A percentile compares a stretch with the other conserved stretches of the same genome.
These are phyloP conservation scores for Willisornis vidua DNA, from an alignment of 2,113 vertebrate genomes.

Conservation along the genomic window DNA sequence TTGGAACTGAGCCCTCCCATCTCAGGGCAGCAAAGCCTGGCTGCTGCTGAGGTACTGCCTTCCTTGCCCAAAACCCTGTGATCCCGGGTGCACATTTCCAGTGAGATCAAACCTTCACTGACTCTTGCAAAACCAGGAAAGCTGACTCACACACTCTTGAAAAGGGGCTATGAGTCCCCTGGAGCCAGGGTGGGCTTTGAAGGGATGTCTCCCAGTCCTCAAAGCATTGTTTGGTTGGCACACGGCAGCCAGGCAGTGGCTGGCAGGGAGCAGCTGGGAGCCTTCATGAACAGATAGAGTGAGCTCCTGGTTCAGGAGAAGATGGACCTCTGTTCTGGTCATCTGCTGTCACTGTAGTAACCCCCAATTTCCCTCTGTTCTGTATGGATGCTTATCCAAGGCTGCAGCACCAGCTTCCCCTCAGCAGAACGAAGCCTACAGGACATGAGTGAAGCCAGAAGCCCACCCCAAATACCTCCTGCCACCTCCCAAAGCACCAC, in stretches of 20 bases:
- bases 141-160: background rate
- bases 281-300: background rate
- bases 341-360: background rate
- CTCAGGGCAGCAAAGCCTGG: background rate
- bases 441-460: background rate
- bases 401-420: background rate
- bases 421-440: background rate
- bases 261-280: background rate
- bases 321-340: background rate
- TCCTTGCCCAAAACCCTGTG: background rate
- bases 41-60: background rate
- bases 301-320: background rate
- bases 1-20: background rate
- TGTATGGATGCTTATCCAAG: background rate
- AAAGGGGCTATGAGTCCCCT: background rate
- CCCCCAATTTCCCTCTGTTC: background rate
- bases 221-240: background rate
- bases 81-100: background rate
- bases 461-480: background rate
- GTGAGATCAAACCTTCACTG: background rate
- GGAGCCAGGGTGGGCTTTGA: background rate
- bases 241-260: background rate
- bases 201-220: background rate
- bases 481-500: background rate
- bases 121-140: background rate